A percentile compares a stretch with the other conserved stretches of the same genome.
phyloP scores from a whole-genome alignment of 2,888 invertebrate species.

The Lithosia quadra region DNA sequence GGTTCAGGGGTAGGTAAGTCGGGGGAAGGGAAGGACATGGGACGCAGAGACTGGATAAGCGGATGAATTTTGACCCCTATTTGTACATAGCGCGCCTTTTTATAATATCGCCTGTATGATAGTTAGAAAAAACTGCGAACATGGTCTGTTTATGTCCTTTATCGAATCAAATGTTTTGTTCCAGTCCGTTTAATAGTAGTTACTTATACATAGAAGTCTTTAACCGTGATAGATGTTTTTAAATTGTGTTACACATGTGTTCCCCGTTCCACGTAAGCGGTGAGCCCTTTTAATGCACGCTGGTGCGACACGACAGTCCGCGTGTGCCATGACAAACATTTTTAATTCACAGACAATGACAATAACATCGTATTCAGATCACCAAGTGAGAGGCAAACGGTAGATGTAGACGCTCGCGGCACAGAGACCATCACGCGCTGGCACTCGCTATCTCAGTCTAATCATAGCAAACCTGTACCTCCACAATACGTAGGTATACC shows the following conservation, averaged over 20 bases:
- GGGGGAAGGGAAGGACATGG: not conserved
- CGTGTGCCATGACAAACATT: slow-evolving; percentile 76
- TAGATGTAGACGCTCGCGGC: slow-evolving; percentile 71
- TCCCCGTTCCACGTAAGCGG: slow-evolving; percentile 83
- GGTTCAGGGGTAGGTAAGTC: not conserved
- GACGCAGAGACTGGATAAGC: not conserved
- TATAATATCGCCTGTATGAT: not conserved
- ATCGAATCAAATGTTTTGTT: not conserved
- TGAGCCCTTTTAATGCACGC: slow-evolving; percentile 82
- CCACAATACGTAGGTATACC: not conserved
- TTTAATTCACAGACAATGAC: slow-evolving; percentile 69
- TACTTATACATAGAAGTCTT: not conserved
- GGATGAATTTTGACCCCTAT: not conserved
- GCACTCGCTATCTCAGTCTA: slow-evolving; percentile 28
- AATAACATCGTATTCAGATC: slow-evolving; percentile 70
- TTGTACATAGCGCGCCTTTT: no score
- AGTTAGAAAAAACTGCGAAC: not conserved
- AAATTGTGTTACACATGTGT: slow-evolving; percentile 65
- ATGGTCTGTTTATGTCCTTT: not conserved
- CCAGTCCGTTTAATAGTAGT: not conserved
- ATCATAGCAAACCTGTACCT: slow-evolving; percentile 38
- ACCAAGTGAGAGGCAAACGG: slow-evolving; percentile 84
- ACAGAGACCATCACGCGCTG: slow-evolving; percentile 63
- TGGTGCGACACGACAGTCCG: slow-evolving; percentile 72
- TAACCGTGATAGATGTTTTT: slow-evolving; percentile 65